phyloP scores from a whole-genome alignment of 2,888 invertebrate species.

The Proisotoma minuta region DNA sequence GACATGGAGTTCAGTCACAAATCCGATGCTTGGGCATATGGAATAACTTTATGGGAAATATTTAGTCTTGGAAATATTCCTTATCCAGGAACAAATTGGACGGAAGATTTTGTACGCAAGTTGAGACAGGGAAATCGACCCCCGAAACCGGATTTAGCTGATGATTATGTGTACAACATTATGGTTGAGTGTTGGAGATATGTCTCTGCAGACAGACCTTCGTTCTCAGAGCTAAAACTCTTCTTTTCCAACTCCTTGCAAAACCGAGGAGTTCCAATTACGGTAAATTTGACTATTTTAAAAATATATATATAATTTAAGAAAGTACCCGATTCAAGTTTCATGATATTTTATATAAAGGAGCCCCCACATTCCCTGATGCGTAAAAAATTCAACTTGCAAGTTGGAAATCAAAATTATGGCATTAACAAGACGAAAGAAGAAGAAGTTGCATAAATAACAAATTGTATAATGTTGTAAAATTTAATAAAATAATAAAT shows the following conservation, averaged over 20 bases:
- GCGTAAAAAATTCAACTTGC: conserved; percentile 3
- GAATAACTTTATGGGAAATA: conserved; percentile 23
- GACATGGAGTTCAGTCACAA: conserved; percentile 10
- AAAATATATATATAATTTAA: background rate
- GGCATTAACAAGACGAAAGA: background rate
- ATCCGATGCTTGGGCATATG: conserved; percentile 22
- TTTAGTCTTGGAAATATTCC: conserved; percentile 17
- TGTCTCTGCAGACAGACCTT: conserved; percentile 1
- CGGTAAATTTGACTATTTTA: background rate
- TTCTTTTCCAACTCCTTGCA: background rate
- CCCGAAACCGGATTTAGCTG: conserved; percentile 8
- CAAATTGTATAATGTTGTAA: no score
- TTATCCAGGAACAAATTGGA: conserved; percentile 20
- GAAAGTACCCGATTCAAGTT: background rate
- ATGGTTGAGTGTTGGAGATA: conserved; percentile 7
- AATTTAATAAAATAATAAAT: no score
- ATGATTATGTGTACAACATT: conserved; percentile 11
- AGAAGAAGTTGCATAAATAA: no score
- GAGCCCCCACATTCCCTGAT: background rate
- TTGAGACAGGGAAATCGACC: conserved; percentile 14
- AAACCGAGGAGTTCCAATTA: background rate
- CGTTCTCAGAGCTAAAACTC: background rate
- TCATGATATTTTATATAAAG: background rate
- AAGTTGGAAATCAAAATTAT: background rate
- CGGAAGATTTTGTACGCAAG: conserved; percentile 18